Base-by-base conservation (phyloP, 2,888 invertebrate species). In the Acrobeloides nanus region DNA sequence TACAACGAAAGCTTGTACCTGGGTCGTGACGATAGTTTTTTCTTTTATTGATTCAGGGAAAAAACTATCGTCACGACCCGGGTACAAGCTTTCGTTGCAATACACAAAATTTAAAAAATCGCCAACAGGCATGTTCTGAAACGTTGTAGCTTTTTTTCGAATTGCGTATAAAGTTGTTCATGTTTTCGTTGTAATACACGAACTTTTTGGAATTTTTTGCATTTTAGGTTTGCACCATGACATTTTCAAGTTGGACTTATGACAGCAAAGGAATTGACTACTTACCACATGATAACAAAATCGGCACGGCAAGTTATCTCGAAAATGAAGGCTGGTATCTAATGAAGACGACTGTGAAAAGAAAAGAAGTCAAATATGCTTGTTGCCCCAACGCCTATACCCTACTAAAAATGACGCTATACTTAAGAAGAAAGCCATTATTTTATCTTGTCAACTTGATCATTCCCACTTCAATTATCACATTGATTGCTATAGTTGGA, bases 321-420 rank as follows among this genome's bases (percentile, higher is more conserved):
- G 69, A 68, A 35, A 72, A 71, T 48, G 71, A 72, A 38, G 71
- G 71, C 48, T 72, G 71, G 71, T 70, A 61, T 47, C 57, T 68
- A 29, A 29, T 69, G 39, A 56, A 61, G 24, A 68, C 68, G 3
- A 59, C 63, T 44, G 62, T 66, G 18, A 51, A 57, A 15, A 58
- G 71, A 6, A 55, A 57, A 23, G 66, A 68, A 39, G 64, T 68
- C 41, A 69, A 68, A 40, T 74, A 74, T 55, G 50, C 56, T 12
- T 73, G 73, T 43, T 73, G 73, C 31, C 68, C 68, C 17, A 61
- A 70, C 51, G 68, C 68, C 48, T 74, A 70, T 60, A 68, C 74
- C 17, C 57, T 72, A 15, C 59, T 72, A 21, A 54, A 62, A 37
- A 41, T 72, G 53, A 66, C 64, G 29, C 54, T 73, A 31, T 61